Evolutionary conservation across 2,113 vertebrate species (phyloP).

Genomic region (Ctenodactylus gundi): DNA sequence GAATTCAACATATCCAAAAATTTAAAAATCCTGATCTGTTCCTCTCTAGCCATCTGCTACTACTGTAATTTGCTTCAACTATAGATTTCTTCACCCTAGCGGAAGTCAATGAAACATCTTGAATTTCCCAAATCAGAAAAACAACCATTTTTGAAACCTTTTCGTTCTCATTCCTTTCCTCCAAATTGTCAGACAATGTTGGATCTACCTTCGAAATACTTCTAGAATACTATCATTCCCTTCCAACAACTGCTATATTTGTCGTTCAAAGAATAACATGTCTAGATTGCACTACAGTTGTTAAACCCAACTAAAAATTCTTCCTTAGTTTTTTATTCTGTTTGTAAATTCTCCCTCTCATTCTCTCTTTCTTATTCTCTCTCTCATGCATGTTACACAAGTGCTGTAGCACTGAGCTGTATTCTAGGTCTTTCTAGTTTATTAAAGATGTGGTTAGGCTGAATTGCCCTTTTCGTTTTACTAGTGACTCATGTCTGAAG

Average conservation of each 20-base stretch:
- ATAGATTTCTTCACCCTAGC: accelerated
- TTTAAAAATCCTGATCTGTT: neutral
- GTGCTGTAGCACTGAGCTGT: neutral
- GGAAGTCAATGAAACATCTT: neutral
- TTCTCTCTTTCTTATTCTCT: neutral
- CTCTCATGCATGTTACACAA: neutral
- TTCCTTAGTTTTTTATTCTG: neutral
- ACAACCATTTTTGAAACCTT: neutral
- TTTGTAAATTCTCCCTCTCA: neutral
- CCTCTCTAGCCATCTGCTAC: neutral
- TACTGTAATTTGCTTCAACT: neutral
- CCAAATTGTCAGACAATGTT: neutral
- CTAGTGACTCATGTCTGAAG: no score
- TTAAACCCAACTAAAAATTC: neutral
- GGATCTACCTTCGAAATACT: neutral
- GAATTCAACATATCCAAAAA: neutral
- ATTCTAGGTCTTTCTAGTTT: neutral
- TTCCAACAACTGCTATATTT: neutral
- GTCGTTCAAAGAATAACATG: neutral
- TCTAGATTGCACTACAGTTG: neutral
- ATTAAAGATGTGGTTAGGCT: no score
- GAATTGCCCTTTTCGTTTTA: no score
- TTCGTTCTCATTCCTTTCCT: neutral
- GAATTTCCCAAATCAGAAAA: neutral
- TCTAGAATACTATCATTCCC: neutral